Percentiles rank a stretch among this genome's conserved stretches.
These are phyloP conservation scores for Siderastrea radians DNA, from an alignment of 92 coral and sea anemone genomes.

Conservation along the genomic window DNA sequence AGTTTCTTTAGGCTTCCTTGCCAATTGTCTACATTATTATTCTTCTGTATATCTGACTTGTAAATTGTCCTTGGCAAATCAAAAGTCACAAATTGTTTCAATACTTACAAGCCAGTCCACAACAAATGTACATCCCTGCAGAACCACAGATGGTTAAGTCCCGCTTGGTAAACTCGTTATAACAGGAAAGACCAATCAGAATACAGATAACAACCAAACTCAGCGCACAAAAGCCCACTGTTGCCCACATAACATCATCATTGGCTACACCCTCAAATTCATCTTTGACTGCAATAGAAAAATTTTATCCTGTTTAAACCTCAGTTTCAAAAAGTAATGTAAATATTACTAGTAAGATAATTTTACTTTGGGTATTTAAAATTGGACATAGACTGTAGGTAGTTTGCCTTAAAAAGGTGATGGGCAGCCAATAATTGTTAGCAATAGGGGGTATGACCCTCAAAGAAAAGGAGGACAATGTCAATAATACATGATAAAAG, in stretches of 20 bases:
- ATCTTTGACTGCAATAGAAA: slow-evolving; percentile 71
- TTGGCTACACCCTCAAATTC: slow-evolving; percentile 91
- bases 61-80: too few relatives aligned
- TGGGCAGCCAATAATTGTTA: too few relatives aligned
- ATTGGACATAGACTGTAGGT: too few relatives aligned
- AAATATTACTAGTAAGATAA: too few relatives aligned
- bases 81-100: not conserved
- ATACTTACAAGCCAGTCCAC: slow-evolving; percentile 92
- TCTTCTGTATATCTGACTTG: too few relatives aligned
- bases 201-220: slow-evolving; percentile 74
- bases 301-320: not conserved
- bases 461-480: too few relatives aligned
- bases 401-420: too few relatives aligned
- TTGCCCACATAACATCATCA: slow-evolving; percentile 89
- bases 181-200: slow-evolving; percentile 79
- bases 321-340: not conserved
- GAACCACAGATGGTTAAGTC: slow-evolving; percentile 85
- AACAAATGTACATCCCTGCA: slow-evolving; percentile 78
- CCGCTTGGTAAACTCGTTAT: slow-evolving; percentile 93
- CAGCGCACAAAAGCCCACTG: slow-evolving; percentile 80
- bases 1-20: too few relatives aligned
- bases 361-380: too few relatives aligned
- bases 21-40: too few relatives aligned
- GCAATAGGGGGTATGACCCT: too few relatives aligned
- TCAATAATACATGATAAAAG: too few relatives aligned